These are phyloP conservation scores for Thryonomys swinderianus DNA, from an alignment of 2,113 vertebrate genomes.

Conservation along the genomic window DNA sequence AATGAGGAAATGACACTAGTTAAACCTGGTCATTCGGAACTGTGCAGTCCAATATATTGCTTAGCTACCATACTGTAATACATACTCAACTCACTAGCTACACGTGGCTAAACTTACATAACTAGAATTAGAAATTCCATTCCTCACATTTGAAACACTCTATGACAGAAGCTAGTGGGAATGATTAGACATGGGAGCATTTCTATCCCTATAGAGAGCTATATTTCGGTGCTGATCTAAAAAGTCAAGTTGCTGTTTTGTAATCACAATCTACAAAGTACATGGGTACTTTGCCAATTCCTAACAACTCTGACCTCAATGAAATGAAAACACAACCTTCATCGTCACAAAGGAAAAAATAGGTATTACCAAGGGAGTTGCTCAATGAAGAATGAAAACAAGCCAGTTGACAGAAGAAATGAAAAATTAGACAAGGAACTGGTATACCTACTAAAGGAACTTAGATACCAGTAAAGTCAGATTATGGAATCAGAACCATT, in stretches of 20 bases:
- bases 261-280: slow-evolving; percentile 4
- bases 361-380: background rate
- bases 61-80: background rate
- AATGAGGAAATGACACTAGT: background rate
- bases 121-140: slow-evolving; percentile 21
- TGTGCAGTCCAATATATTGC: background rate
- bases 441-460: background rate
- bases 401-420: background rate
- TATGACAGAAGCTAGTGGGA: background rate
- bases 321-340: background rate
- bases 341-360: background rate
- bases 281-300: background rate
- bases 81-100: background rate
- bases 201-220: background rate
- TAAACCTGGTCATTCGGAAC: background rate
- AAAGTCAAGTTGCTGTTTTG: background rate
- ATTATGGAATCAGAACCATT: background rate
- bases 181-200: background rate
- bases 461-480: background rate
- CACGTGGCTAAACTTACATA: background rate
- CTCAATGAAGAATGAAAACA: background rate
- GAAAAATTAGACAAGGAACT: background rate
- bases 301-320: background rate
- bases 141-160: background rate
- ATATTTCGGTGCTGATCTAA: background rate